Base-by-base conservation (phyloP, 2,888 invertebrate genomes). In the Scaptomyza reducta region DNA sequence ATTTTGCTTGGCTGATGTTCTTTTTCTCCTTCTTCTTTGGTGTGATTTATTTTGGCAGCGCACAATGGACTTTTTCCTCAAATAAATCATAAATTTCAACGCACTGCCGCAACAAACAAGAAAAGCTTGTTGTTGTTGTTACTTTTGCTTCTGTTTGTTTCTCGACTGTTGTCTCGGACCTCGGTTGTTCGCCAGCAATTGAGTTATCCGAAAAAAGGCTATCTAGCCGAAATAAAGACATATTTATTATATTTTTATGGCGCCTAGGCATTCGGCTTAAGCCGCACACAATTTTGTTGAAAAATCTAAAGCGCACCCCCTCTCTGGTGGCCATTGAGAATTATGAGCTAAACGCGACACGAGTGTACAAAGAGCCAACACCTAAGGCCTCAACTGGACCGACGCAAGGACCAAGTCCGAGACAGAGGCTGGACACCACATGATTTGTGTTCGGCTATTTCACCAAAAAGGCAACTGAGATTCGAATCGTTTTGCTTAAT, bases 11-110 rank as follows among this genome's bases (percentile, higher is more conserved):
- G 47, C 58, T 63, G 54, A 35, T 64, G 66, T 40, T 65, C 51
- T 58, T 58, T 57, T 51, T 60, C 54, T 57, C 51, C 54, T 44
- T 4, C 7, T 40, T 16, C 16, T 87, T 82, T 78, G 81, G 79
- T 88, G 84, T 86, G 85, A 86, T 86, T 86, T 86, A 86, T 86
- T 87, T 86, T 67, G 82, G 87, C 78, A 77, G 67, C 74, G 71
- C 72, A 79, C 79, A 79, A 84, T 84, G 88, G 87, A 88, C 87
- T 87, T 87, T 84, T 74, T 68, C 79, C 77, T 79, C 79, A 87
- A 86, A 86, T 88, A 88, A 86, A 86, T 86, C 86, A 86, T 88
- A 86, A 87, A 86, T 86, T 87, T 88, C 89, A 79, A 79, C 88
- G 73, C 81, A 78, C 62, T 67, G 81, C 71, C 51, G 71, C 60